Conservation (phyloP, 1,140 invertebrate genomes). For the Rhysida immarginata region DNA sequence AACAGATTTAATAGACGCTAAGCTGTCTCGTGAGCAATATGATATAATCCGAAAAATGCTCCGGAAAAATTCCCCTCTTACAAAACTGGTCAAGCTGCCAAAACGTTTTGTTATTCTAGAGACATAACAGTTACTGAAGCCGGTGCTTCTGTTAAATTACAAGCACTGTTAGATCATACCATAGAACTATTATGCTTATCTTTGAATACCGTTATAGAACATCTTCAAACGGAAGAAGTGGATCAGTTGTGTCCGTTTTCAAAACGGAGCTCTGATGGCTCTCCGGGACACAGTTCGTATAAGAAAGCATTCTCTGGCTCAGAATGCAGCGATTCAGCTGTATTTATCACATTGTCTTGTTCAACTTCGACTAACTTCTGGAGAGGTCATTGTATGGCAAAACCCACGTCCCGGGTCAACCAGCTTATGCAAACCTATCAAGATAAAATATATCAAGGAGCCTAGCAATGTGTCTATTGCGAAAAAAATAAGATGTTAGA, state of each 20-base stretch:
- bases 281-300: too few relatives aligned
- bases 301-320: too few relatives aligned
- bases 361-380: too few relatives aligned
- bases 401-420: too few relatives aligned
- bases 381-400: too few relatives aligned
- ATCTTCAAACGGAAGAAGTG: slow-evolving; percentile 1
- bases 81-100: not conserved
- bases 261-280: too few relatives aligned
- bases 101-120: not conserved
- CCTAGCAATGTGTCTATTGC: too few relatives aligned
- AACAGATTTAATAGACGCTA: not conserved
- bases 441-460: too few relatives aligned
- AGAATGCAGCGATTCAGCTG: too few relatives aligned
- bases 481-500: too few relatives aligned
- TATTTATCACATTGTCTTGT: too few relatives aligned
- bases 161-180: not conserved
- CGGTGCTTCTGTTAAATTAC: not conserved
- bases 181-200: not conserved
- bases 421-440: too few relatives aligned
- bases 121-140: not conserved
- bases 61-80: not conserved
- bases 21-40: not conserved
- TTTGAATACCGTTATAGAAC: not conserved
- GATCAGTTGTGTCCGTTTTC: not conserved
- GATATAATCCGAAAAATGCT: not conserved